These are phyloP conservation scores for Agrochola circellaris DNA, from an alignment of 2,888 invertebrate genomes.

Conservation along the genomic window DNA sequence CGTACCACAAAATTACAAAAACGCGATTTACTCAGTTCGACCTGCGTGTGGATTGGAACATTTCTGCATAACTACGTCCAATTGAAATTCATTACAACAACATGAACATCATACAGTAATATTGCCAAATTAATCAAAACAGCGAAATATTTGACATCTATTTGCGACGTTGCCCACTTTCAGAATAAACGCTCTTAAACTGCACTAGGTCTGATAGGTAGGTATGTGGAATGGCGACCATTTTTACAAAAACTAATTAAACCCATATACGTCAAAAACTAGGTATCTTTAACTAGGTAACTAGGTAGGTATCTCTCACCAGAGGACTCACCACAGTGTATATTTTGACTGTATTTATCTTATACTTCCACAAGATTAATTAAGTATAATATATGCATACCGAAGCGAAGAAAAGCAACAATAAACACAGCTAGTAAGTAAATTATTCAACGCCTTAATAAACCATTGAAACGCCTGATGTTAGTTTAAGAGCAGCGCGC, in stretches of 20 bases:
- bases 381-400: neutral
- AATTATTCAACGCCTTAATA: neutral
- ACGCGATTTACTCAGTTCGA: too few species aligned
- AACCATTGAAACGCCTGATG: slow-evolving; percentile 31
- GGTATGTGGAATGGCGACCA: neutral
- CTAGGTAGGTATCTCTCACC: too few species aligned
- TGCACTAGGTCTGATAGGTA: neutral
- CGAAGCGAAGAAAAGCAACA: neutral
- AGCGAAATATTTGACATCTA: too few species aligned
- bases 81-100: too few species aligned
- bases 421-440: neutral
- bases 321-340: neutral
- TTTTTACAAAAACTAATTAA: neutral
- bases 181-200: too few species aligned
- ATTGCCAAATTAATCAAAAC: too few species aligned
- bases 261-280: neutral
- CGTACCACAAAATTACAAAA: too few species aligned
- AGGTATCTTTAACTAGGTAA: too few species aligned
- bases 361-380: neutral
- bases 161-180: too few species aligned
- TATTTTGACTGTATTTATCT: neutral
- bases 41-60: too few species aligned
- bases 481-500: slow-evolving; percentile 11
- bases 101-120: too few species aligned
- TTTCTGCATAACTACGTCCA: too few species aligned